Conservation (phyloP, 2,113 vertebrate genomes). For the Pedetes capensis region DNA sequence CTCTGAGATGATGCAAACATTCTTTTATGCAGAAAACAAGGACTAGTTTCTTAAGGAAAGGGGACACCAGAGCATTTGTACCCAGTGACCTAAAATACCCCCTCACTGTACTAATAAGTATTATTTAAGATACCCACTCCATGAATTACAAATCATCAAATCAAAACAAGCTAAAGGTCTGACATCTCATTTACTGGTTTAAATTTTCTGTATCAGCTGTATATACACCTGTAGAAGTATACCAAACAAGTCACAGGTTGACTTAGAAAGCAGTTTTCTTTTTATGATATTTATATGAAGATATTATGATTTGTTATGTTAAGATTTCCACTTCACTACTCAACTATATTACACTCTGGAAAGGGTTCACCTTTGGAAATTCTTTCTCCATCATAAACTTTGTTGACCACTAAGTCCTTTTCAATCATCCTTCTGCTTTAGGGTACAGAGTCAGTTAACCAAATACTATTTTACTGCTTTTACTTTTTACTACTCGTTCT, state of each 20-base stretch:
- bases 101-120: background rate
- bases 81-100: slow-evolving; percentile 8
- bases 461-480: background rate
- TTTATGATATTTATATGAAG: slow-evolving; percentile 10
- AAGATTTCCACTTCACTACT: slow-evolving; percentile 9
- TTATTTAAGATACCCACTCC: background rate
- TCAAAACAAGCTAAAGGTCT: background rate
- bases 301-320: background rate
- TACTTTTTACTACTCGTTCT: background rate
- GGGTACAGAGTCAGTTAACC: background rate
- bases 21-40: slow-evolving; percentile 2
- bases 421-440: background rate
- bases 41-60: slow-evolving; percentile 39
- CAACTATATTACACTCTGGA: background rate
- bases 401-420: background rate
- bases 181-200: background rate
- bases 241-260: background rate
- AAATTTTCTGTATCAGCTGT: background rate
- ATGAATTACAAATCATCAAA: slow-evolving; percentile 43
- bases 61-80: slow-evolving; percentile 11
- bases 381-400: slow-evolving; percentile 1
- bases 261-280: slow-evolving; percentile 21
- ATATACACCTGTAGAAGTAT: background rate
- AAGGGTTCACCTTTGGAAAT: background rate
- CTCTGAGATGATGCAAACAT: slow-evolving; percentile 12